Conservation (phyloP, 2,113 vertebrate genomes). For the Cyprinodon tularosa region DNA sequence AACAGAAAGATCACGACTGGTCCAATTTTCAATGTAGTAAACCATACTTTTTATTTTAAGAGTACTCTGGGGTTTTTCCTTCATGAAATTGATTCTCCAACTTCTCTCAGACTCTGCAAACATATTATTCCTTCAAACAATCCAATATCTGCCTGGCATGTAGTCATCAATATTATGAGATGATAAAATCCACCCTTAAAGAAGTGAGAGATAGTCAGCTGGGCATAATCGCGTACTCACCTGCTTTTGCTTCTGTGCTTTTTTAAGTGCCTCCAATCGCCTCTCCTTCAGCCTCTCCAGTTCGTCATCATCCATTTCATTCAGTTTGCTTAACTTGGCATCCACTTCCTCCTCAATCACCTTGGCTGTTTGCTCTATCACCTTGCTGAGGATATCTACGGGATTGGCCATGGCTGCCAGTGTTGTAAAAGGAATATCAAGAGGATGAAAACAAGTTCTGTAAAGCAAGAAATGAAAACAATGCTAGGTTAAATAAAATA, state of each 20-base stretch:
- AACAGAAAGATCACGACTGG: background rate
- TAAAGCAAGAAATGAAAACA: background rate
- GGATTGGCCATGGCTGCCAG: slow-evolving; percentile 84
- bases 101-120: no score
- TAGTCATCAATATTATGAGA: no score
- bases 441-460: background rate
- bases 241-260: slow-evolving; percentile 97
- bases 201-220: background rate
- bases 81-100: background rate
- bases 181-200: no score
- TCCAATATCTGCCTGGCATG: no score
- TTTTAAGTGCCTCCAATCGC: slow-evolving; percentile 90
- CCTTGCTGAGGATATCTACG: slow-evolving; percentile 86
- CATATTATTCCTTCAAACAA: no score
- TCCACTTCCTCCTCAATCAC: slow-evolving; percentile 91
- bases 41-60: background rate
- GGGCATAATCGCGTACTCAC: slow-evolving; percentile 61
- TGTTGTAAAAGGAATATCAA: slow-evolving; percentile 2
- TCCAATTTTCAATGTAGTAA: background rate
- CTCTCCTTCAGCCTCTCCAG: slow-evolving; percentile 90
- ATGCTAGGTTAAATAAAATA: no score
- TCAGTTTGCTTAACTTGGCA: slow-evolving; percentile 88
- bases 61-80: background rate
- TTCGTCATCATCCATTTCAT: slow-evolving; percentile 92
- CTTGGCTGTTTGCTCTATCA: slow-evolving; percentile 88